A percentile compares a stretch with the other conserved stretches of the same genome.
Evolutionary conservation across 2,113 vertebrate species (phyloP).

Genomic region (Martes martes): DNA sequence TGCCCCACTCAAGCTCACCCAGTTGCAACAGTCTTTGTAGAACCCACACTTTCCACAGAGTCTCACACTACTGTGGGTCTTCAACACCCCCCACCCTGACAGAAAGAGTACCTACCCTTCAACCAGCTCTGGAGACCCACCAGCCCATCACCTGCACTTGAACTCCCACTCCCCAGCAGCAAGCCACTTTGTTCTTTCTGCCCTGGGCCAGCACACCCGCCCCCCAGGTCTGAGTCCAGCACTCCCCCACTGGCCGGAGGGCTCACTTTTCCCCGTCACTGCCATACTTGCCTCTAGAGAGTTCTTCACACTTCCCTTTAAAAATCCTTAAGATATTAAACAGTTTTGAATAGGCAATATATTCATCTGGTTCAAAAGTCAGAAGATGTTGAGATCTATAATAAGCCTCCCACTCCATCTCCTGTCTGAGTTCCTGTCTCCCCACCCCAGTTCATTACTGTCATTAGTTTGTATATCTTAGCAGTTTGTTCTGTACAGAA

Average conservation of each 20-base stretch:
- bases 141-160: accelerated
- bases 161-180: neutral
- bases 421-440: neutral
- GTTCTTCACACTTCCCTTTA: neutral
- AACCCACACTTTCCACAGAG: neutral
- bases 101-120: neutral
- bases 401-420: neutral
- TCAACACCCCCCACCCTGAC: accelerated
- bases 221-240: neutral
- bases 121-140: neutral
- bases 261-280: neutral
- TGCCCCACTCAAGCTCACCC: neutral
- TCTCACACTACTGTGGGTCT: neutral
- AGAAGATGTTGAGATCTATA: neutral
- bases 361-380: neutral
- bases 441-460: neutral
- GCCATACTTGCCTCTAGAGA: neutral
- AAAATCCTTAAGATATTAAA: neutral
- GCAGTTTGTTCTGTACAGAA: neutral
- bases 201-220: no score
- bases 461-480: neutral
- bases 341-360: neutral
- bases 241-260: neutral
- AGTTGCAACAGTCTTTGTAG: accelerated
- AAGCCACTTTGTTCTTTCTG: neutral